Base-by-base conservation (phyloP, 2,888 invertebrate species). In the Macrosiphum euphorbiae region DNA sequence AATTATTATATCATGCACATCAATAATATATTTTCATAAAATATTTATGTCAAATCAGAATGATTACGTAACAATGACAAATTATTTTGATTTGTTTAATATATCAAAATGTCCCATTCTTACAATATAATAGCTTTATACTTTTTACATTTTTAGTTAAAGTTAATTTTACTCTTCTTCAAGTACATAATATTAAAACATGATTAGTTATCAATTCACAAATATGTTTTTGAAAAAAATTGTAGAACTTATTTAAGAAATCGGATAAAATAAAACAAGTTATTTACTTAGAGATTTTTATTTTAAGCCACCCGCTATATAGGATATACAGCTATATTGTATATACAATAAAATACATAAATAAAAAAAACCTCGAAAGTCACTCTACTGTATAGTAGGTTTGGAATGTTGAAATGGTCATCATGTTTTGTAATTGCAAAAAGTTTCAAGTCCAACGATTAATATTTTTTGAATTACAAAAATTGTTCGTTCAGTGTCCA, bases 21-120 rank as follows among this genome's bases (percentile, higher is more conserved):
- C 52, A 41, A 91, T 84, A 85, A 91, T 84, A 84, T 52, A 26
- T 90, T 52, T 44, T 35, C 35, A 41, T 55, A 55, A 91, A 91
- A 78, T 85, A 91, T 55, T 55, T 55, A 41, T 78, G 11, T 52
- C 90, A 84, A 50, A 90, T 52, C 26, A 26, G 35, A 91, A 91
- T 26, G 0, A 26, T 92, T 92, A 35, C 16, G 61, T 47, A 92
- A 92, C 47, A 58, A 41, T 58, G 44, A 58, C 28, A 89, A 24
- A 85, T 84, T 44, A 41, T 85, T 85, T 55, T 28, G 20, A 20
- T 41, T 90, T 78, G 52, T 26, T 50, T 50, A 52, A 20, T 8
- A 16, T 84, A 24, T 84, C 52, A 50, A 41, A 52, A 90, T 52
- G 20, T 55, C 41, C 44, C 28, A 28, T 78, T 3, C 28, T 41